These are phyloP conservation scores for Varecia variegata DNA, from an alignment of 2,797 vertebrate species.

Conservation along the genomic window DNA sequence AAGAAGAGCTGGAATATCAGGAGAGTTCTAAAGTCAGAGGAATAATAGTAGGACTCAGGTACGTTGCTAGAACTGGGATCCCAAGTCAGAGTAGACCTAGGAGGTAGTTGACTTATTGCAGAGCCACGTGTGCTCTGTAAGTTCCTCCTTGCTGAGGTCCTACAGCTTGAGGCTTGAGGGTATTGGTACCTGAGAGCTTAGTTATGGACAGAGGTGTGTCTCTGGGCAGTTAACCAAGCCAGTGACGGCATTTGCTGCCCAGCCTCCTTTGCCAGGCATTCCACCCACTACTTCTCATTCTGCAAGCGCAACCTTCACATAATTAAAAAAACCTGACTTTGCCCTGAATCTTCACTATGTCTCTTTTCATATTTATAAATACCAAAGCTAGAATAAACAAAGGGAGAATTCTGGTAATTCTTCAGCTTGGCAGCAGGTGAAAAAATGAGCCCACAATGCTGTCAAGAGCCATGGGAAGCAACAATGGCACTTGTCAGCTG, in stretches of 20 bases:
- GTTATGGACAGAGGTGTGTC: neutral
- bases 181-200: neutral
- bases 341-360: neutral
- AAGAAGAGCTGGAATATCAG: neutral
- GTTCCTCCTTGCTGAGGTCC: neutral
- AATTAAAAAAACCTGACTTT: neutral
- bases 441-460: neutral
- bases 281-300: neutral
- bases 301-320: neutral
- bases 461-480: neutral
- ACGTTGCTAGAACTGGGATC: neutral
- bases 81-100: neutral
- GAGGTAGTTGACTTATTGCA: neutral
- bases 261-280: neutral
- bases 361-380: conserved; percentile 36
- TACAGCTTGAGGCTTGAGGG: neutral
- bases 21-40: neutral
- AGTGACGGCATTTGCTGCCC: neutral
- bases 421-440: conserved; percentile 29
- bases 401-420: neutral
- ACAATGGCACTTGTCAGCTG: neutral
- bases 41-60: neutral
- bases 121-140: neutral
- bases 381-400: neutral
- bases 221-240: neutral